Evolutionary conservation across 2,797 vertebrate genomes (phyloP).

Genomic region (Ctenopoma kingsleyae): DNA sequence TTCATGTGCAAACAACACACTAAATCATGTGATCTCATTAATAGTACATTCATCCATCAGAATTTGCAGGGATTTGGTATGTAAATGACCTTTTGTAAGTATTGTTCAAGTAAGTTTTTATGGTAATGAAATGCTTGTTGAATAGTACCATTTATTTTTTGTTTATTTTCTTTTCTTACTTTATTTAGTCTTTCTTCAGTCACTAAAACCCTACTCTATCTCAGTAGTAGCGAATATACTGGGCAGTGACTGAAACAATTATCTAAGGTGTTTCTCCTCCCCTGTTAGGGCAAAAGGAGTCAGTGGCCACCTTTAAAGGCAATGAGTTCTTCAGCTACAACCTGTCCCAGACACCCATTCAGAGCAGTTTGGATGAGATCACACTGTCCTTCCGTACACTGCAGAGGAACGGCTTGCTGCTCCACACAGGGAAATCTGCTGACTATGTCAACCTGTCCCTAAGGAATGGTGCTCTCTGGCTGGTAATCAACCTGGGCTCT

Average conservation of each 20-base stretch:
- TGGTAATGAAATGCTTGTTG: not conserved
- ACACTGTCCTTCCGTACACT: conserved; percentile 94
- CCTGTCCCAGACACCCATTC: conserved; percentile 95
- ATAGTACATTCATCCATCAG: conserved; percentile 6
- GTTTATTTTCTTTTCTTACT: not conserved
- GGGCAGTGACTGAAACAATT: conserved; percentile 9
- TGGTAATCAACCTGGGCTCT: conserved; percentile 97
- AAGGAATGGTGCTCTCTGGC: conserved; percentile 93
- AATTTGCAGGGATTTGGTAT: conserved; percentile 18
- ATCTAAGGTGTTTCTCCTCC: conserved; percentile 58
- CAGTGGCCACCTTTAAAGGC: conserved; percentile 94
- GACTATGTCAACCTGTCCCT: conserved; percentile 97
- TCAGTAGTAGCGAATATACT: conserved; percentile 14
- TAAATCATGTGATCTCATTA: conserved; percentile 5
- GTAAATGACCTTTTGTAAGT: not conserved
- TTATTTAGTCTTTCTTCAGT: conserved; percentile 18
- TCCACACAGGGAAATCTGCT: conserved; percentile 94
- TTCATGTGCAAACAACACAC: conserved; percentile 8
- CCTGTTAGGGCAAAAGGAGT: conserved; percentile 90
- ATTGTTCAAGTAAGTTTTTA: not conserved
- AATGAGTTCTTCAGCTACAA: conserved; percentile 98
- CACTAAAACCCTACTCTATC: conserved; percentile 5
- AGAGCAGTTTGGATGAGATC: conserved; percentile 97
- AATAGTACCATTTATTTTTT: not conserved
- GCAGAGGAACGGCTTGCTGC: conserved; percentile 94